These are phyloP conservation scores for Macropodus opercularis DNA, from an alignment of 2,797 vertebrate genomes.

Conservation along the genomic window DNA sequence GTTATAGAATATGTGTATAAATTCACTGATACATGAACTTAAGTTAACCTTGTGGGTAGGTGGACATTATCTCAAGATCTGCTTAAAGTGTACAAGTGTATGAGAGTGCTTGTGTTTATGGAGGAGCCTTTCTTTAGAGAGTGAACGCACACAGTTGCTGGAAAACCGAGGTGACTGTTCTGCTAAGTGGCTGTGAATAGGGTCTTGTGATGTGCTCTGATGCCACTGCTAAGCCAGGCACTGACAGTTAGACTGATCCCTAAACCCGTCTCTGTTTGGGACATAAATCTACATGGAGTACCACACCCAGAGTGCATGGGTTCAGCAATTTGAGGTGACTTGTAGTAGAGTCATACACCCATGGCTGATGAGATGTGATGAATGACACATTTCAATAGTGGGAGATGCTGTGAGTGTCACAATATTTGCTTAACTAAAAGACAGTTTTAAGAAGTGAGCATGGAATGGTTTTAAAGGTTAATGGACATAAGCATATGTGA, in stretches of 20 bases:
- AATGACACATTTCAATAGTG: conserved; percentile 12
- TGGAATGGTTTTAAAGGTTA: not conserved
- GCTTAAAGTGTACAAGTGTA: conserved; percentile 21
- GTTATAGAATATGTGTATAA: conserved; percentile 4
- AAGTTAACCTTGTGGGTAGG: conserved; percentile 51
- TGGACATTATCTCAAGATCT: conserved; percentile 55
- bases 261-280: conserved; percentile 60
- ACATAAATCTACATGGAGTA: conserved; percentile 53
- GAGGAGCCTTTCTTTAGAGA: conserved; percentile 37
- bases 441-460: not conserved
- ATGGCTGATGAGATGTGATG: conserved; percentile 15
- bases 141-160: conserved; percentile 14
- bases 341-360: conserved; percentile 8
- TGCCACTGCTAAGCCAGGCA: conserved; percentile 69
- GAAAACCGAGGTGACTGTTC: conserved; percentile 64
- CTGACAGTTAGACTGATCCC: conserved; percentile 74
- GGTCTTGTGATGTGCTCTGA: conserved; percentile 70
- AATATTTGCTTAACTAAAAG: not conserved
- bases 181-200: conserved; percentile 76
- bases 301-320: conserved; percentile 29
- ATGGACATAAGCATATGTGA: conserved; percentile 1
- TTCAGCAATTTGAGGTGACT: conserved; percentile 43
- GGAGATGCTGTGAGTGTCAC: not conserved
- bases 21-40: conserved; percentile 46
- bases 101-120: conserved; percentile 43